Evolutionary conservation across 2,888 invertebrate genomes (phyloP), one percentile per base, ranked within the genome.

Genomic region (Platynereis dumerilii): DNA sequence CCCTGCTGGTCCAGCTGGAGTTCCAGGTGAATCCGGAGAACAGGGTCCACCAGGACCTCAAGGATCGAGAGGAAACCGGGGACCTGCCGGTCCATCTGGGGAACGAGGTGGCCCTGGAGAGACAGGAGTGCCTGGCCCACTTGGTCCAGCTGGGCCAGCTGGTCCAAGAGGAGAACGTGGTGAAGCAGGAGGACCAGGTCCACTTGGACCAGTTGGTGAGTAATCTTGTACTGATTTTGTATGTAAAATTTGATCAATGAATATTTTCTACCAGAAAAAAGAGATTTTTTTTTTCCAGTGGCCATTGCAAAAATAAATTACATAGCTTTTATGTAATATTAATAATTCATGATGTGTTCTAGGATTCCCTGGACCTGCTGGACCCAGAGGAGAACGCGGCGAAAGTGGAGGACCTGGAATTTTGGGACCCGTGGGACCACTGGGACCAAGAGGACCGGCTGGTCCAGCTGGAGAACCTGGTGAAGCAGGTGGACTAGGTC

Each of bases 381-480:
- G 72, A 58, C 59, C 53, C 15, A 20, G 53, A 17, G 71, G 71
- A 34, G 62, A 55, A 52, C 28, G 42, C n/a, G 68, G 68, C 10
- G 26, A 48, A 20, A 20, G 45, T 58, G 66, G 66, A 15, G 55
- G 54, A 20, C 28, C 55, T 17, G 53, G 58, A 22, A 3, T 5
- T 5, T 3, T 12, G 22, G 62, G 62, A 17, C 63, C 57, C 3
- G 28, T 10, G 1, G 62, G 62, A 45, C 55, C 48, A 26, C 17
- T 55, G 15, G 70, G 70, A 54, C 29, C 57, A 24, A n/a, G 15
- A 2, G 62, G 62, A 45, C 55, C 48, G 22, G 17, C 58, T 17
- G 70, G 70, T 44, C 29, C 60, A 22, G 17, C 63, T 20, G 70
- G 69, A 24, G 39, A n/a, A 12, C 26, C 28, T 24, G 71, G 71